Base-by-base conservation (phyloP, 2,888 invertebrate genomes). In the Sturmia bella region DNA sequence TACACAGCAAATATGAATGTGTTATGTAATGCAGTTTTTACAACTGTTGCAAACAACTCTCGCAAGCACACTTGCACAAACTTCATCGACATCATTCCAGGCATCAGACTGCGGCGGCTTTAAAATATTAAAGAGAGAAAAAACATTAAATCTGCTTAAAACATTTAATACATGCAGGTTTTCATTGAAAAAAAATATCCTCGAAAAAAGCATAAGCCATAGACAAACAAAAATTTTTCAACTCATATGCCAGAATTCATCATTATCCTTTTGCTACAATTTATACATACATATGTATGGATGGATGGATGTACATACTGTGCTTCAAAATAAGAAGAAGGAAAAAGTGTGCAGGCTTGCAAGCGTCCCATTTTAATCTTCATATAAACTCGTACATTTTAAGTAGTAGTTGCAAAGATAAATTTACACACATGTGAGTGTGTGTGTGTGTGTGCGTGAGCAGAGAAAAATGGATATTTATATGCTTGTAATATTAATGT, bases 101-200 rank as follows among this genome's bases (percentile, higher is more conserved):
- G 64, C 45, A 64, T 45, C 11, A 56, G 32, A 39, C 6, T 19
- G 13, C 48, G 27, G 13, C 48, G 27, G 11, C 21, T 48, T 37
- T 57, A 57, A 15, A 66, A 48, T 39, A 48, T 59, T 19, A 15
- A 24, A 54, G 48, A 66, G 17, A 15, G 3, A 32, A 27, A 21
- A 0, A 32, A 45, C 21, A 63, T 63, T 63, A 61, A 72, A 72
- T 72, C 61, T 43, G 61, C 72, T 72, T 72, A 72, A 72, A 72
- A 70, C 24, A 70, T 59, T 70, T 59, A 19, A 45, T 37, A 45
- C 45, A 12, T 37, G 32, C 57, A 15, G 45, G 37, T 70, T 70
- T 57, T 15, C 32, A 11, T 57, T 21, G 27, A 17, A 3, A 32
- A 32, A 9, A 68, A 54, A 27, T n/a, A n/a, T n/a, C n/a, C n/a